Evolutionary conservation across 2,113 vertebrate species (phyloP).

Genomic region (Chaetorhynchus papuensis): DNA sequence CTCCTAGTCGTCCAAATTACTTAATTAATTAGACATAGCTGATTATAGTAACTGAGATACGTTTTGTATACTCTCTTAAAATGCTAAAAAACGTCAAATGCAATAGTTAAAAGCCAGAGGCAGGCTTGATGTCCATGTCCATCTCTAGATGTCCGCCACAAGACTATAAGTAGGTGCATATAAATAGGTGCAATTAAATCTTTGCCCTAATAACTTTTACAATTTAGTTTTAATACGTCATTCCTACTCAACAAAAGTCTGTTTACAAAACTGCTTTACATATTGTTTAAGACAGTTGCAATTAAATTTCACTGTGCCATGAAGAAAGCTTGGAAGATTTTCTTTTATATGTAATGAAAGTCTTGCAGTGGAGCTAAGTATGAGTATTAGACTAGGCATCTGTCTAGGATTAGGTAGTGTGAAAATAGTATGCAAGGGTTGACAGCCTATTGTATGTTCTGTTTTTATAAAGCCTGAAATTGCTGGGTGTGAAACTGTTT

Average conservation of each 20-base stretch:
- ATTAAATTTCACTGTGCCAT: not conserved
- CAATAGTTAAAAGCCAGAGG: not conserved
- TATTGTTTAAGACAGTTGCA: not conserved
- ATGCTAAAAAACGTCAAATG: not conserved
- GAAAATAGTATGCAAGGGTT: not conserved
- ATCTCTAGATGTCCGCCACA: not conserved
- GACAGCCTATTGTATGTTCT: not conserved
- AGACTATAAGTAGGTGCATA: not conserved
- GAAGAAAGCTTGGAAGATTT: not conserved
- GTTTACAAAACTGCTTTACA: not conserved
- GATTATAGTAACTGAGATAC: not conserved
- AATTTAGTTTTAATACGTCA: not conserved
- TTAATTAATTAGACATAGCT: not conserved
- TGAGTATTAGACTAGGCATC: not conserved
- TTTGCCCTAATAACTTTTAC: not conserved
- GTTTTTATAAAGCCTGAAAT: not conserved
- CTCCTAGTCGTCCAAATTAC: not conserved
- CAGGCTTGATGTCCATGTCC: not conserved
- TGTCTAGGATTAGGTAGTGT: not conserved
- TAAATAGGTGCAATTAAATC: not conserved
- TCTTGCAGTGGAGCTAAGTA: not conserved
- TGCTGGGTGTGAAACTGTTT: not conserved
- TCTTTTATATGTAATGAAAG: not conserved
- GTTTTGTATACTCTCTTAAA: not conserved
- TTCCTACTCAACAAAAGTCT: not conserved